Percentiles rank a stretch among this genome's conserved stretches.
These are phyloP conservation scores for Mormoops blainvillei DNA, from an alignment of 2,113 vertebrate genomes.

Conservation along the genomic window DNA sequence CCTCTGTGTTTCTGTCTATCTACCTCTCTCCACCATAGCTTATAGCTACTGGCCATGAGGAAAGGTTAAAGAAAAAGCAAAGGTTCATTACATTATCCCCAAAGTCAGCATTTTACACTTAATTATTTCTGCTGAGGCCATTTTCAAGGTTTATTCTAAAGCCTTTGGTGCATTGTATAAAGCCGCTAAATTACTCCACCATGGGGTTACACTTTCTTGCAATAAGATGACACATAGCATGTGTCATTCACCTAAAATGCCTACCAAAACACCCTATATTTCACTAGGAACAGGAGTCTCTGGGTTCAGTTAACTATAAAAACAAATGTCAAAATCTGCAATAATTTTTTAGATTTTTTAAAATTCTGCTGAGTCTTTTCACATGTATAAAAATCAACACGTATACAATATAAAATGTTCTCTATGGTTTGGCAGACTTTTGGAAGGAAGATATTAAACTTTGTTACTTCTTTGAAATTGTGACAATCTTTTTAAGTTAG, in stretches of 20 bases:
- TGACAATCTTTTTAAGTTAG: not conserved
- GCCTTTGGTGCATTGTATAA: not conserved
- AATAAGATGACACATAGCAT: not conserved
- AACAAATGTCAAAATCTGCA: not conserved
- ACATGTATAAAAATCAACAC: not conserved
- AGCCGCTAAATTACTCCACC: not conserved
- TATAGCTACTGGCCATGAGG: not conserved
- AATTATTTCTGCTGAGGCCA: not conserved
- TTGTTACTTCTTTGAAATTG: not conserved
- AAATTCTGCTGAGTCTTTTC: not conserved
- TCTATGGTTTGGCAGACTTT: not conserved
- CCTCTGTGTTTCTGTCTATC: not conserved
- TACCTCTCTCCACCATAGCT: not conserved
- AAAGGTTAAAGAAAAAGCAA: not conserved
- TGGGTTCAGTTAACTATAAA: not conserved
- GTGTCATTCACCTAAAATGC: not conserved
- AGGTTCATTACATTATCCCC: not conserved
- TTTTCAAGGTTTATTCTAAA: not conserved
- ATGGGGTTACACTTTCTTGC: not conserved
- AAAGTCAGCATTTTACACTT: not conserved
- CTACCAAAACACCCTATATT: not conserved
- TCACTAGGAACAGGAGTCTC: not conserved
- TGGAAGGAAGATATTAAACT: not conserved
- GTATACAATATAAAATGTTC: not conserved
- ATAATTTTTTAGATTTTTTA: not conserved